Evolutionary conservation across 2,888 invertebrate species (phyloP).

Genomic region (Phaedon cochleariae): DNA sequence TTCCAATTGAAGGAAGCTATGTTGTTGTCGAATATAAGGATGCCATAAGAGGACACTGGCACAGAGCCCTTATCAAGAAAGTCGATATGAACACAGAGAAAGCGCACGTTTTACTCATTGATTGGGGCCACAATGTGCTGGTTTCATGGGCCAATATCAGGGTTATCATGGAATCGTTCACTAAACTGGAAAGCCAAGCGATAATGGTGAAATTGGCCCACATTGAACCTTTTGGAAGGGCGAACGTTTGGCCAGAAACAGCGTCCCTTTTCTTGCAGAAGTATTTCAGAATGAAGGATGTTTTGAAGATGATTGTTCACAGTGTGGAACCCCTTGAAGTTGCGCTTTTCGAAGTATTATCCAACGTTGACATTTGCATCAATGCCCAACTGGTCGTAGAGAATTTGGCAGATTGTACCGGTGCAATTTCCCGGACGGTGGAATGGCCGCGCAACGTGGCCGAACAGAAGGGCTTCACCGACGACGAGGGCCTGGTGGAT

Average conservation of each 20-base stretch:
- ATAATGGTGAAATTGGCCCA: slow-evolving; percentile 61
- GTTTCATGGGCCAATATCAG: slow-evolving; percentile 66
- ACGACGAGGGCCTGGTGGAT: slow-evolving; percentile 41
- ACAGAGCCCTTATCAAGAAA: slow-evolving; percentile 67
- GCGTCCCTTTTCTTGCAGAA: slow-evolving; percentile 58
- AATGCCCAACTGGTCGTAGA: slow-evolving; percentile 65
- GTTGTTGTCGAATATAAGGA: slow-evolving; percentile 63
- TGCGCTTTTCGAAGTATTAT: slow-evolving; percentile 58
- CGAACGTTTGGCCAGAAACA: slow-evolving; percentile 56
- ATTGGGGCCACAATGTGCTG: slow-evolving; percentile 67
- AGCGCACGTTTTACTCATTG: slow-evolving; percentile 70
- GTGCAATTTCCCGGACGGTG: slow-evolving; percentile 60
- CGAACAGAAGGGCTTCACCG: slow-evolving; percentile 20
- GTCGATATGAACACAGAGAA: slow-evolving; percentile 59
- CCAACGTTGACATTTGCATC: slow-evolving; percentile 61
- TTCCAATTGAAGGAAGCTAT: slow-evolving; percentile 65
- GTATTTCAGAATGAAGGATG: slow-evolving; percentile 52
- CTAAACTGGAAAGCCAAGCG: slow-evolving; percentile 56
- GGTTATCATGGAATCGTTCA: slow-evolving; percentile 59
- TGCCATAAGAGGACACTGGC: slow-evolving; percentile 64
- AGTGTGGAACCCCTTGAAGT: slow-evolving; percentile 55
- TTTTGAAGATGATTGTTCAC: slow-evolving; percentile 59
- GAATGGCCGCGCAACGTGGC: slow-evolving; percentile 58
- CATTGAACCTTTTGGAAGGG: slow-evolving; percentile 60
- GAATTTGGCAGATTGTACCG: slow-evolving; percentile 64